These are phyloP conservation scores for Megaceryle alcyon DNA, from an alignment of 2,797 vertebrate species.

Conservation along the genomic window DNA sequence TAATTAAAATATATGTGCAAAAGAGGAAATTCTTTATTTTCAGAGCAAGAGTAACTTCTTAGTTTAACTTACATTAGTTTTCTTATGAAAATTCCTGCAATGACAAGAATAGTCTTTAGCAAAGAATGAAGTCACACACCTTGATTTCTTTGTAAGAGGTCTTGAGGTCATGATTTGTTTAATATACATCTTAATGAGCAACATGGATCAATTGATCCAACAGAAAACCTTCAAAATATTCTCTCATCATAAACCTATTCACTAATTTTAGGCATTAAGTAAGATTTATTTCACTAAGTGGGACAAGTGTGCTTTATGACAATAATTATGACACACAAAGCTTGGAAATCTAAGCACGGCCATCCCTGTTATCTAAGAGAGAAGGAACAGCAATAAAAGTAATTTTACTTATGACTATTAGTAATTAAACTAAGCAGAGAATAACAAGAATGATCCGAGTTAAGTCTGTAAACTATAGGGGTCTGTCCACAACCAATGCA, in stretches of 20 bases:
- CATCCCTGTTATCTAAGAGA: background rate
- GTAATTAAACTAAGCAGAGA: background rate
- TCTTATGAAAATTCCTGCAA: background rate
- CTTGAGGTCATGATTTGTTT: background rate
- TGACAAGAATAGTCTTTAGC: background rate
- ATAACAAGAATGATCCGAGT: background rate
- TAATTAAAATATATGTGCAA: background rate
- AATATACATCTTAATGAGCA: background rate
- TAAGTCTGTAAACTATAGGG: background rate
- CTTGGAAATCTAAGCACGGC: background rate
- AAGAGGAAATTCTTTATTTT: background rate
- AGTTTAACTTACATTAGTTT: background rate
- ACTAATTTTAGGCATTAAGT: background rate
- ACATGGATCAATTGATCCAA: background rate
- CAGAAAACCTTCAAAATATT: background rate
- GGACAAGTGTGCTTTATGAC: background rate
- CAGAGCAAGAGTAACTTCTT: background rate
- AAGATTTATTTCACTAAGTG: background rate
- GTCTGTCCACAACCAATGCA: background rate
- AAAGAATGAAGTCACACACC: background rate
- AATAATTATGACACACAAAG: background rate
- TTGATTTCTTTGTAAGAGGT: background rate
- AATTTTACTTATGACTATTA: background rate
- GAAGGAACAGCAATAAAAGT: background rate
- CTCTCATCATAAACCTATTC: background rate